Conservation (phyloP, 2,113 vertebrate genomes). For the Pseudonaja textilis region DNA sequence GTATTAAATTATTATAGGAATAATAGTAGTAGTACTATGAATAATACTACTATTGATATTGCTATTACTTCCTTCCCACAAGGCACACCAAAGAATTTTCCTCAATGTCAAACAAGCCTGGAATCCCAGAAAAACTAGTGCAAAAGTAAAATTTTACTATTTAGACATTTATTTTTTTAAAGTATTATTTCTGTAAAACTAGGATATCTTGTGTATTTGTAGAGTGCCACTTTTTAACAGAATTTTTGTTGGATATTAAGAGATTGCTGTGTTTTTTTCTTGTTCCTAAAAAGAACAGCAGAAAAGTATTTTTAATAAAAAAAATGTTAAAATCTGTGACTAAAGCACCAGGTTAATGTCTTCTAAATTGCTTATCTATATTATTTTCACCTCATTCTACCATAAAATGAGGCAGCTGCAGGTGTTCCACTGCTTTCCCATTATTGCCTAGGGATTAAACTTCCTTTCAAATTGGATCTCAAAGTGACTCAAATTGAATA, state of each 20-base stretch:
- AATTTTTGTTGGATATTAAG: neutral
- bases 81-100: neutral
- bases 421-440: neutral
- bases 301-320: neutral
- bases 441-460: neutral
- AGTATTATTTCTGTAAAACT: neutral
- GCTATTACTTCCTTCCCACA: neutral
- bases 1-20: neutral
- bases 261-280: neutral
- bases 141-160: neutral
- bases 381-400: neutral
- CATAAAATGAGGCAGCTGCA: neutral
- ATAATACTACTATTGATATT: neutral
- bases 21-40: neutral
- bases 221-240: neutral
- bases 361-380: neutral
- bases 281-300: neutral
- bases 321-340: neutral
- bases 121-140: neutral
- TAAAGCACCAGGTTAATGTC: neutral
- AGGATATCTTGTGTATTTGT: neutral
- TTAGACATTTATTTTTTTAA: neutral
- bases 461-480: neutral
- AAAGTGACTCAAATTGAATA: neutral
- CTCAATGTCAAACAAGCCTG: neutral